Evolutionary conservation across 2,797 vertebrate genomes (phyloP).

Genomic region (Falco concolor): DNA sequence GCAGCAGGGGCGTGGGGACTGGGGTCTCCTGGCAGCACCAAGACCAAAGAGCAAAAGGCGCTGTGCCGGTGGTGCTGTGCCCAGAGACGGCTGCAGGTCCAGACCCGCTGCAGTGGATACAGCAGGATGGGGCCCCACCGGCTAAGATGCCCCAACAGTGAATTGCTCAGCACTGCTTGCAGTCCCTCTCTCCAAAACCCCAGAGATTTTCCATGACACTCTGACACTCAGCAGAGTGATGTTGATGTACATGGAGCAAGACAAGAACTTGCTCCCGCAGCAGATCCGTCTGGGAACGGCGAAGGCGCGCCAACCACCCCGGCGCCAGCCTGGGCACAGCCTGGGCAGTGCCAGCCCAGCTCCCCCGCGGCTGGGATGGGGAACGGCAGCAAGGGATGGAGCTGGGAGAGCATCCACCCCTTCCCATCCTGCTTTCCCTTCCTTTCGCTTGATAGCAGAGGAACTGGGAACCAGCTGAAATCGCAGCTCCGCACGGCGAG

Average conservation of each 20-base stretch:
- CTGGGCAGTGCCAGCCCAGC: not conserved
- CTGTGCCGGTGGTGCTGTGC: accelerated
- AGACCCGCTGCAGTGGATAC: not conserved
- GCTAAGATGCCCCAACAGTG: not conserved
- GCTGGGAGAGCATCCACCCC: not conserved
- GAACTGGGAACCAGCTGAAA: not conserved
- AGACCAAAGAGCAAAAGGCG: not conserved
- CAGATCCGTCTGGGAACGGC: not conserved
- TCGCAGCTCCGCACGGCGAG: accelerated
- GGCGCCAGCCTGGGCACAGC: not conserved
- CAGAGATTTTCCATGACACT: not conserved
- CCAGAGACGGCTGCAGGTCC: not conserved
- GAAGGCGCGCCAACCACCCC: not conserved
- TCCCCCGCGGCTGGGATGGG: not conserved
- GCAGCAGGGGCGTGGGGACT: not conserved
- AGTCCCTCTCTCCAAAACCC: conserved; percentile 34
- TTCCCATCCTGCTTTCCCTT: not conserved
- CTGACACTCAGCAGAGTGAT: not conserved
- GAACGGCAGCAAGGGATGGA: accelerated
- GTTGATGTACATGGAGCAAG: accelerated
- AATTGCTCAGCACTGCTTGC: not conserved
- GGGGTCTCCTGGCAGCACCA: not conserved
- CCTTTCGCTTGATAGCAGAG: not conserved
- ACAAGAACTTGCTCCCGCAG: not conserved
- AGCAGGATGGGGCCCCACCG: not conserved